phyloP scores from a whole-genome alignment of 2,113 vertebrate species.

The Pygoscelis adeliae region DNA sequence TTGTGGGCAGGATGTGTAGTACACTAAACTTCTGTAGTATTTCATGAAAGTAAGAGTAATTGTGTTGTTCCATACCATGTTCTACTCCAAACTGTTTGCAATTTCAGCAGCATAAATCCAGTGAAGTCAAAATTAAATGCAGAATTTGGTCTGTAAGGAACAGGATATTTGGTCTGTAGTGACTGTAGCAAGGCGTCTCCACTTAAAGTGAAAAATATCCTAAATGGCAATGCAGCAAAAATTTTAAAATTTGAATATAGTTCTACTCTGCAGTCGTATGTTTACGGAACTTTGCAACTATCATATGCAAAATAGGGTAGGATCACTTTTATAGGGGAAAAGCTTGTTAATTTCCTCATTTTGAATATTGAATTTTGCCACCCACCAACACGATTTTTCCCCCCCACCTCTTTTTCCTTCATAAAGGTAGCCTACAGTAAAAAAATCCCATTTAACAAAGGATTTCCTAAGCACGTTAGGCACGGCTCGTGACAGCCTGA shows the following conservation, averaged over 20 bases:
- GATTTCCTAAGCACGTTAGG: not conserved
- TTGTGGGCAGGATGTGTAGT: not conserved
- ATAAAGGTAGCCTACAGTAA: not conserved
- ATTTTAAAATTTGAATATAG: not conserved
- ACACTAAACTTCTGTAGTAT: not conserved
- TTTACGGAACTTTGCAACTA: not conserved
- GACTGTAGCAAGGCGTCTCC: not conserved
- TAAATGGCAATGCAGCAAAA: not conserved
- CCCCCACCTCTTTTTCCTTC: not conserved
- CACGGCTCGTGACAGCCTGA: not conserved
- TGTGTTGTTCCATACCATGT: rapidly evolving
- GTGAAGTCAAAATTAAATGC: not conserved
- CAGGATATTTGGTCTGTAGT: not conserved
- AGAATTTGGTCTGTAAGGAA: not conserved
- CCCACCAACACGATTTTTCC: not conserved
- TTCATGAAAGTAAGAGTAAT: not conserved
- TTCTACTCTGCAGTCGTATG: not conserved
- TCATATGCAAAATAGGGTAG: not conserved
- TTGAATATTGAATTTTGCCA: not conserved
- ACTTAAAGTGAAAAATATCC: not conserved
- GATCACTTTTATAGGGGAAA: not conserved
- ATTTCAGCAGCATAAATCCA: not conserved
- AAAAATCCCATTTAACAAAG: not conserved
- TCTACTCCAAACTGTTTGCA: not conserved
- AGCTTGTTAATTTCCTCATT: not conserved